Conservation (phyloP, 2,797 vertebrate genomes). For the Anas bernieri region DNA sequence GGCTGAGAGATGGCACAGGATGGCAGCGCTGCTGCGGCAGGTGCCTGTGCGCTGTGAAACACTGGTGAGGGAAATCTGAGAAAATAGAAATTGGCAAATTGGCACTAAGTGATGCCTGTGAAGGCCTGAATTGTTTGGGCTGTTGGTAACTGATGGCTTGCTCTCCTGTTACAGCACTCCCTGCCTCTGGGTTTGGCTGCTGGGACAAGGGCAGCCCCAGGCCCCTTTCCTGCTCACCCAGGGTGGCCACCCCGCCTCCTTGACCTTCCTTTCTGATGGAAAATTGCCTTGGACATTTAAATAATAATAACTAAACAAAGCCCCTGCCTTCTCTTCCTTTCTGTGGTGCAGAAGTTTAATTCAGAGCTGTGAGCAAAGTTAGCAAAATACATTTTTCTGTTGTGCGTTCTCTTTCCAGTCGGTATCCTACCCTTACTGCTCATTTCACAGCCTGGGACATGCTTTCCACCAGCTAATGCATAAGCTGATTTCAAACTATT, state of each 20-base stretch:
- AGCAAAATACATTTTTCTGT: rapidly evolving
- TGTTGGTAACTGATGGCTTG: rapidly evolving
- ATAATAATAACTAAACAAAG: rapidly evolving
- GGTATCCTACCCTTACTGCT: rapidly evolving
- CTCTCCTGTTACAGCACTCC: rapidly evolving
- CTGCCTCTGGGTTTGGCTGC: rapidly evolving
- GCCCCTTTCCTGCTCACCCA: rapidly evolving
- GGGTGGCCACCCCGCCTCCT: neutral
- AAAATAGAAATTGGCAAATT: neutral
- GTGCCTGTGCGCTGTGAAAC: too few species aligned
- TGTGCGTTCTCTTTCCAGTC: rapidly evolving
- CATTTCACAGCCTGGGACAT: rapidly evolving
- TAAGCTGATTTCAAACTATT: rapidly evolving
- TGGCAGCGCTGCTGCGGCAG: too few species aligned
- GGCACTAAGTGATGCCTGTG: rapidly evolving
- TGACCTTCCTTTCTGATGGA: rapidly evolving
- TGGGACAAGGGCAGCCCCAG: neutral
- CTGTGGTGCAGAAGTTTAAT: rapidly evolving
- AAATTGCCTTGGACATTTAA: neutral
- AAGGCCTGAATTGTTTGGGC: rapidly evolving
- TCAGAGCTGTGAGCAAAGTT: too few species aligned
- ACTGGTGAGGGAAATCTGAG: rapidly evolving
- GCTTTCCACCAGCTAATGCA: neutral
- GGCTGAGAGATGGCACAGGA: too few species aligned
- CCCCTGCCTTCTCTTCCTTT: neutral